These are phyloP conservation scores for Trematomus loennbergii DNA, from an alignment of 2,113 vertebrate species.

Conservation along the genomic window DNA sequence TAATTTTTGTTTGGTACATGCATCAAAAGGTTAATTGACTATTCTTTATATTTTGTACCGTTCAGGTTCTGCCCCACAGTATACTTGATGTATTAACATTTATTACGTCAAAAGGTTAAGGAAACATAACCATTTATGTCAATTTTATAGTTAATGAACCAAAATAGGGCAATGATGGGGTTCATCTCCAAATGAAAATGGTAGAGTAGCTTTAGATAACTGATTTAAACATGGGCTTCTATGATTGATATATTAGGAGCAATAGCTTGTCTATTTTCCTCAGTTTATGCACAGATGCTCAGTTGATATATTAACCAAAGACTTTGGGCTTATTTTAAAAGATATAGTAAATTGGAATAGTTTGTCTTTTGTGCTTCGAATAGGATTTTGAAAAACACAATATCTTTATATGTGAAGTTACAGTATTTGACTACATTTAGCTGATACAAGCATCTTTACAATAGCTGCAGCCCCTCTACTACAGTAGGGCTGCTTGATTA, in stretches of 20 bases:
- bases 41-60: background rate
- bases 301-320: background rate
- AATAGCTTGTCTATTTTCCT: too few relatives aligned
- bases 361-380: background rate
- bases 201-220: too few relatives aligned
- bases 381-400: background rate
- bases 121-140: background rate
- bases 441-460: background rate
- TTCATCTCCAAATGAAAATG: too few relatives aligned
- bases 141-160: background rate
- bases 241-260: too few relatives aligned
- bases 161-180: too few relatives aligned
- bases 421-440: background rate
- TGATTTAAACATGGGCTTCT: too few relatives aligned
- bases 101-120: background rate
- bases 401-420: background rate
- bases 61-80: background rate
- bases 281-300: too few relatives aligned
- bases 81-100: too few relatives aligned
- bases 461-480: background rate
- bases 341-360: background rate
- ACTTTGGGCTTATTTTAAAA: background rate
- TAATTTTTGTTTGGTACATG: background rate
- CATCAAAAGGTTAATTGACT: background rate
- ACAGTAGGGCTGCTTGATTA: too few relatives aligned